Percentiles rank a stretch among this genome's conserved stretches.
Conservation (phyloP, 2,888 invertebrate species). For the Zeuzera pyrina region DNA sequence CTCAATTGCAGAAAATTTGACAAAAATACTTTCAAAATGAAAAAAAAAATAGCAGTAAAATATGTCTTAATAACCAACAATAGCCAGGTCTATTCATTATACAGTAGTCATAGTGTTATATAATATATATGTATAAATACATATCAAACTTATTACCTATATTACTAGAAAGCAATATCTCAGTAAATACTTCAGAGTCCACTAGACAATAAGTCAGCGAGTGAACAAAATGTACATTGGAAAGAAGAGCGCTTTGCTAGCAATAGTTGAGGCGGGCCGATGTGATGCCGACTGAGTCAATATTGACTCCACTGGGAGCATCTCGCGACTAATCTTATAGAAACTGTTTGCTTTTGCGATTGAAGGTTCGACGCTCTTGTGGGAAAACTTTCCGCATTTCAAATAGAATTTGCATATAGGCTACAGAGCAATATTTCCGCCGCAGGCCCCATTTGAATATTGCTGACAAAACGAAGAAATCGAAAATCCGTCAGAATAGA, state of each 20-base stretch:
- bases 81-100: no score
- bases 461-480: slow-evolving; percentile 48
- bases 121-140: no score
- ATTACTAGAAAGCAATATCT: slow-evolving; percentile 35
- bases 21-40: no score
- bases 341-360: slow-evolving; percentile 63
- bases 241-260: slow-evolving; percentile 11
- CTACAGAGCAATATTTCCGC: slow-evolving; percentile 61
- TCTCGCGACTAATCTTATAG: slow-evolving; percentile 65
- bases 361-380: slow-evolving; percentile 55
- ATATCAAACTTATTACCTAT: no score
- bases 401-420: slow-evolving; percentile 64
- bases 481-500: slow-evolving; percentile 17
- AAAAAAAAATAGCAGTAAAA: no score
- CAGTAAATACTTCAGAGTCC: slow-evolving; percentile 34
- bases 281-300: slow-evolving; percentile 38
- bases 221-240: slow-evolving; percentile 22
- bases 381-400: slow-evolving; percentile 57
- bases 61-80: no score
- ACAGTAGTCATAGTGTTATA: no score
- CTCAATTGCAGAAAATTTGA: no score
- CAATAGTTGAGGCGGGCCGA: slow-evolving; percentile 11
- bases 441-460: slow-evolving; percentile 53
- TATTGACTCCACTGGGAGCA: slow-evolving; percentile 52
- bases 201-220: slow-evolving; percentile 35